A percentile compares a stretch with the other conserved stretches of the same genome.
phyloP scores from a whole-genome alignment of 2,888 invertebrate species.

The Cantharis rustica region DNA sequence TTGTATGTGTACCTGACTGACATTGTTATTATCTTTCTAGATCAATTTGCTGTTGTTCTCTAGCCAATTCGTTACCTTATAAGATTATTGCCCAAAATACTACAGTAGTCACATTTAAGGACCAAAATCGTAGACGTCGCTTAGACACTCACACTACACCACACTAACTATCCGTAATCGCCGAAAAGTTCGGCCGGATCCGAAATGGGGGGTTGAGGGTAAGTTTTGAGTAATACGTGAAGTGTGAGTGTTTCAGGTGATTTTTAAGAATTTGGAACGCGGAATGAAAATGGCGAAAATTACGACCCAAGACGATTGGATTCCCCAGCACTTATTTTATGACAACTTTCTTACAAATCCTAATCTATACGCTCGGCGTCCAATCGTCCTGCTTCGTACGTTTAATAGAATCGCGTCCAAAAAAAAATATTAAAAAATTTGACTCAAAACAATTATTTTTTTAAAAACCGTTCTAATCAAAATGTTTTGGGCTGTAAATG shows the following conservation, averaged over 20 bases:
- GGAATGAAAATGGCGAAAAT: neutral
- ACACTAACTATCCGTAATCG: neutral
- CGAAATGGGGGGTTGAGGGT: neutral
- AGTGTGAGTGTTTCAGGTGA: neutral
- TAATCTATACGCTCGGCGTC: neutral
- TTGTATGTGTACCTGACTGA: slow-evolving; percentile 37
- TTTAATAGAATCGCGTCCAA: neutral
- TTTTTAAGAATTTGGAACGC: neutral
- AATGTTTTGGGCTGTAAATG: slow-evolving; percentile 23
- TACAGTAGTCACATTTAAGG: neutral
- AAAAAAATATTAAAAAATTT: neutral
- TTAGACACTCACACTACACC: neutral
- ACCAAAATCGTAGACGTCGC: neutral
- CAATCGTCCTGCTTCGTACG: neutral
- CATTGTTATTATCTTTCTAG: slow-evolving; percentile 31
- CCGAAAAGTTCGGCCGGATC: neutral
- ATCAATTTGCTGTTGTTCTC: slow-evolving; percentile 31
- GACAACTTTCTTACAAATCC: neutral
- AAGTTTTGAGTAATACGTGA: neutral
- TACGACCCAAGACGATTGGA: neutral
- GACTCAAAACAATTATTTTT: neutral
- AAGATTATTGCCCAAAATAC: neutral
- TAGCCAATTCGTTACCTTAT: slow-evolving; percentile 32
- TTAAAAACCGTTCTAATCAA: slow-evolving; percentile 17
- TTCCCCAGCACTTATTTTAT: neutral